Base-by-base conservation (phyloP, 2,113 vertebrate species). In the Platysternon megacephalum region DNA sequence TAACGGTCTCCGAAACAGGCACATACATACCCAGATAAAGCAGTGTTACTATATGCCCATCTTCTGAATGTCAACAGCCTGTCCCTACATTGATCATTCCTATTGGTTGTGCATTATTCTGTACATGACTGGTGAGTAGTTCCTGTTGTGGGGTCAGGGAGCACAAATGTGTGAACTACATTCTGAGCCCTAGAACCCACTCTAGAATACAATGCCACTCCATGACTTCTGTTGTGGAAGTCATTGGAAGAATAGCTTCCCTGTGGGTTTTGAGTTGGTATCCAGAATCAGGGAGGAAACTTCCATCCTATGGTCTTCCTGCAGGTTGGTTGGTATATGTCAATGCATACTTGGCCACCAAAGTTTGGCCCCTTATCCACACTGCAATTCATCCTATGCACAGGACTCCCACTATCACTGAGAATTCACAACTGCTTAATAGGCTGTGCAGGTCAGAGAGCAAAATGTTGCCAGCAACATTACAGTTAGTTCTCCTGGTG, bases 151-250 rank as follows among this genome's bases (percentile, higher is more conserved):
- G 17, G 17, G 3, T 78, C 80, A 56, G n/a, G 10, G 81, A 79
- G 2, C 28, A 56, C 17, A 87, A 49, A 91, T 24, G 12, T 0
- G 0, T 5, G 24, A 72, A 39, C 9, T 1, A 49, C 46, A 13
- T 2, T 65, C 49, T 68, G 28, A 94, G 6, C 39, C 17, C 58
- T 53, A 87, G 46, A 49, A 55, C 13, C 11, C 51, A 46, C 4
- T 58, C 53, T 84, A 55, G 3, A 39, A 32, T 11, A 84, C 85
- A 84, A 83, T 11, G 48, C 42, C 48, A 44, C 13, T 29, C 42
- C 13, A 88, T 53, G 89, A 87, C n/a, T 6, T 1, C 24, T 61
- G 2, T 7, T 88, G 9, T 39, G 7, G 21, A 93, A 84, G 28
- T 1, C 11, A 78, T 29, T 78, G 42, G 42, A 78, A 44, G 42